Evolutionary conservation across 53 echinoderm and acorn worm genomes (phyloP), one percentile per base, ranked within the genome.

Genomic region (Holothuria scabra): DNA sequence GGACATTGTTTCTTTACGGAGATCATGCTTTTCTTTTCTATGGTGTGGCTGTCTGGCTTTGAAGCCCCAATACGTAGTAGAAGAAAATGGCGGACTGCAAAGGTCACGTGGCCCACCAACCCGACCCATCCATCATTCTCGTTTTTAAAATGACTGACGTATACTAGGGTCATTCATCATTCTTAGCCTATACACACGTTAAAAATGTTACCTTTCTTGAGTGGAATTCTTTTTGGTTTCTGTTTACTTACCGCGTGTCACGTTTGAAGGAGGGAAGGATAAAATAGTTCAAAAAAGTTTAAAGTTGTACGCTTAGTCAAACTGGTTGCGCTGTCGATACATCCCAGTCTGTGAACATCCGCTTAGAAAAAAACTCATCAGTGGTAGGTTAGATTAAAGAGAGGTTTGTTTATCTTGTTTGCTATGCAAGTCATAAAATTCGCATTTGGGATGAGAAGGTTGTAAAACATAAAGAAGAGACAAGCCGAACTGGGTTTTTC

Each of bases 91-190:
- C 72, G 72, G 72, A 72, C 72, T 46, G 46, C 12, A 72, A 46
- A 72, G 72, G 72, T 72, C 72, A 72, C 52, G 48, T 26, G 72
- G 23, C 24, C 46, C 72, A 24, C 49, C 44, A 20, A 72, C 48
- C 72, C 14, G 48, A 72, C 72, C 72, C 49, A 72, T 72, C 72
- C 72, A 72, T 72, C 72, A 72, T 44, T 46, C 72, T n/a, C 46
- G 22, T 44, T 65, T n/a, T 67, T 72, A 25, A 24, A 72, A 72
- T 72, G 72, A 72, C 44, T 72, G 72, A 72, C 72, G 72, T 72
- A 38, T 72, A 46, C 34, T 9, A 38, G 24, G 72, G 22, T 16
- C 72, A 72, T 72, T 48, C 72, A 72, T 72, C 72, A 72, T 38
- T 24, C 28, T 16, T 31, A 28, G 31, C 65, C 28, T 28, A 72